Conservation (phyloP, 2,888 invertebrate genomes). For the Eubasilissa splendida region DNA sequence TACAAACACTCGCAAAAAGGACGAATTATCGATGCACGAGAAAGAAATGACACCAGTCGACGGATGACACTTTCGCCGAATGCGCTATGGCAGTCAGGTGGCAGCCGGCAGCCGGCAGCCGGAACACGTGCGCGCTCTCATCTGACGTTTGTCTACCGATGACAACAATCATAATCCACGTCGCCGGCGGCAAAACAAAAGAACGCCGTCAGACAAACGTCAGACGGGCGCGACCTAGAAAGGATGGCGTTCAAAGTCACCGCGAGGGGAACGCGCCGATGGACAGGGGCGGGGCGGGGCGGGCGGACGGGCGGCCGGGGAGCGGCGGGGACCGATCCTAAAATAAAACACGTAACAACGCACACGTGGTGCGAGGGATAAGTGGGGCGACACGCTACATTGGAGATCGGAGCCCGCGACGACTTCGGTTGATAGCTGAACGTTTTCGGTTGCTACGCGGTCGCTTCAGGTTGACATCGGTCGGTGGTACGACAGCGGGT, state of each 20-base stretch:
- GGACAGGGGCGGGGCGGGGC: not conserved
- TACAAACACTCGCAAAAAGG: too few species aligned
- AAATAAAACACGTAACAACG: conserved; percentile 12
- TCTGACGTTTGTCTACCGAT: conserved; percentile 7
- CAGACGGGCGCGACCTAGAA: conserved; percentile 44
- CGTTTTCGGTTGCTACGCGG: too few species aligned
- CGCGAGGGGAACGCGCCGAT: not conserved
- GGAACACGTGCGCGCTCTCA: not conserved
- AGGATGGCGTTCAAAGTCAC: conserved; percentile 39
- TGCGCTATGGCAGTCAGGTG: too few species aligned
- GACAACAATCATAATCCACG: conserved; percentile 13
- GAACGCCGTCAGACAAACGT: conserved; percentile 32
- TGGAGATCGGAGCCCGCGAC: too few species aligned
- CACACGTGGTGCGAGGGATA: conserved; percentile 5
- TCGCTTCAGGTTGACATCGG: too few species aligned
- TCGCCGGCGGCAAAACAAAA: not conserved
- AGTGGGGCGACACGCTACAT: not conserved
- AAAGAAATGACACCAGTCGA: too few species aligned
- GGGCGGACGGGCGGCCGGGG: not conserved
- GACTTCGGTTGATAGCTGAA: too few species aligned
- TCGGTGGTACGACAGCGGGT: too few species aligned
- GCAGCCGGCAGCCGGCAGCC: not conserved
- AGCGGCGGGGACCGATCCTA: conserved; percentile 19
- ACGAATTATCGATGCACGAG: too few species aligned
- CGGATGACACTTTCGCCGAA: too few species aligned